Base-by-base conservation (phyloP, 1,140 invertebrate genomes). In the Apis mellifera region DNA sequence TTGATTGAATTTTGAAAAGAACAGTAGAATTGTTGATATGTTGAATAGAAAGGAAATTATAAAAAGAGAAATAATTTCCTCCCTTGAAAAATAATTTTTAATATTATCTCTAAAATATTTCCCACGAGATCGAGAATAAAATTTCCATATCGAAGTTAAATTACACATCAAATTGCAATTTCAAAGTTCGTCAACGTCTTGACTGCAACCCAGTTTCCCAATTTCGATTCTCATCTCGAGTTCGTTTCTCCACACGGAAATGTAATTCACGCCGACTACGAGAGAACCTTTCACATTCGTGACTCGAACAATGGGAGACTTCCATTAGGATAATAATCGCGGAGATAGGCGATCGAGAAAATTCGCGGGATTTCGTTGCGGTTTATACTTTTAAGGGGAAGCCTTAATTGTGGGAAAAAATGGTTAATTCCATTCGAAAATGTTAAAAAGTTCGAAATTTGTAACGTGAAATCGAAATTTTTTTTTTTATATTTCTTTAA, bases 241-340 rank as follows among this genome's bases (percentile, higher is more conserved):
- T 64, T 32, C 65, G 15, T 69, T 48, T 23, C 68, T 79, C 32
- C 32, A 69, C 73, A 62, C 26, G 74, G 55, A 82, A 82, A 77
- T 54, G 80, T 77, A 82, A 82, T 82, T 57, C 70, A 77, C 73
- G 74, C 2, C 65, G 55, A 55, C 72, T 69, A 82, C 70, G 64
- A 74, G 78, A 55, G 65, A 55, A 69, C 73, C 73, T 69, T 65
- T 60, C 74, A 66, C 73, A 60, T 62, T 82, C 57, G 65, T 57
- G 73, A 48, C 60, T 2, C 13, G 48, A 75, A 81, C 78, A 74
- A 75, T 66, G 78, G 75, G 62, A 59, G 78, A 81, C 71, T 75
- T 75, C 71, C 78, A 81, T 81, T 81, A 81, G 78, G 71, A 81
- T 81, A 81, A 81, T 75, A 75, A 75, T 75, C 52, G 17, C 54